A percentile compares a stretch with the other conserved stretches of the same genome.
These are phyloP conservation scores for Boleophthalmus pectinirostris DNA, from an alignment of 2,113 vertebrate genomes.

Conservation along the genomic window DNA sequence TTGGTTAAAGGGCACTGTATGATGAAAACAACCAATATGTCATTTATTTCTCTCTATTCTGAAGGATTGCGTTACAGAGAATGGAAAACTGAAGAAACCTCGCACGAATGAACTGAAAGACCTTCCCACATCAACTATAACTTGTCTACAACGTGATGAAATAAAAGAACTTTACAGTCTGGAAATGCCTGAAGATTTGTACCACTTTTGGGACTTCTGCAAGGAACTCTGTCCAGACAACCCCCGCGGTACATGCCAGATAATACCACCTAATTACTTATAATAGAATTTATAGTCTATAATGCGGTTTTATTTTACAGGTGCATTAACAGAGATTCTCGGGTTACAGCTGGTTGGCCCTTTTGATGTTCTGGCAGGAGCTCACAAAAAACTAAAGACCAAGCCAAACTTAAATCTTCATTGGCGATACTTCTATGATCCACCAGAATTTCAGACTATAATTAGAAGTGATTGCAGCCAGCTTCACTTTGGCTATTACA, in stretches of 20 bases:
- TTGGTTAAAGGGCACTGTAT: background rate
- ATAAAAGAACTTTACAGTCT: conserved; percentile 81
- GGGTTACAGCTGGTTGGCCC: conserved; percentile 92
- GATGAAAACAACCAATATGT: background rate
- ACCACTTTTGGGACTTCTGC: conserved; percentile 94
- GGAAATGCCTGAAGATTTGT: conserved; percentile 90
- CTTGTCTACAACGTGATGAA: conserved; percentile 77
- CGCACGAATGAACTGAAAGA: conserved; percentile 48
- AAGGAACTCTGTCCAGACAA: conserved; percentile 80
- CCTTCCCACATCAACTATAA: conserved; percentile 17
- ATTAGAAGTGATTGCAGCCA: conserved; percentile 82
- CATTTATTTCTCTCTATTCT: background rate
- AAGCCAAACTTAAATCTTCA: conserved; percentile 86
- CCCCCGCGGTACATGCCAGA: conserved; percentile 80
- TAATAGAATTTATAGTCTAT: background rate
- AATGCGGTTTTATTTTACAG: conserved; percentile 62
- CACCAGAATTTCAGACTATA: conserved; percentile 95
- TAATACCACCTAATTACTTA: background rate
- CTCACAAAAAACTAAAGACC: conserved; percentile 79
- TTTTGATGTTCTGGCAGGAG: conserved; percentile 91
- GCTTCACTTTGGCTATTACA: conserved; percentile 96
- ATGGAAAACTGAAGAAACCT: conserved; percentile 78
- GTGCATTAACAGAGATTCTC: conserved; percentile 80
- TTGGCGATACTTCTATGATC: conserved; percentile 96
- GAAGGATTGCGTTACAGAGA: conserved; percentile 42